Conservation (phyloP, 2,888 invertebrate genomes). For the Platycnemis pennipes region DNA sequence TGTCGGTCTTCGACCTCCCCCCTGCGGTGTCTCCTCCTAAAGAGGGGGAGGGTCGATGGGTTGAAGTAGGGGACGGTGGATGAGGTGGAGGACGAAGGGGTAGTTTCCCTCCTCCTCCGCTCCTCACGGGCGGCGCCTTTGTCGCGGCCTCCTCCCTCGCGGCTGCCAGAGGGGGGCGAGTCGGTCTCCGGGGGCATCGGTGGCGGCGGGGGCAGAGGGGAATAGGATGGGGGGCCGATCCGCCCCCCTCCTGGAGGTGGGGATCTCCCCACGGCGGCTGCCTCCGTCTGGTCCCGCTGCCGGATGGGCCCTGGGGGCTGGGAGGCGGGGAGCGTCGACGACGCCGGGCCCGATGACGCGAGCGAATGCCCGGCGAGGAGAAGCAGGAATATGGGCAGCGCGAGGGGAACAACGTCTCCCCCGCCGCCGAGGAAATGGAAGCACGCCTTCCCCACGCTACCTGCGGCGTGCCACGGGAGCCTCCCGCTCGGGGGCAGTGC, state of each 20-base stretch:
- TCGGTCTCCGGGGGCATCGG: constrained; percentile 58
- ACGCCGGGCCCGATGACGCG: constrained; percentile 48
- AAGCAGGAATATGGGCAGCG: constrained; percentile 43
- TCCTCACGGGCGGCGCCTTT: background rate
- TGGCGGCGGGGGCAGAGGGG: background rate
- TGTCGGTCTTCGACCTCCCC: constrained; percentile 16
- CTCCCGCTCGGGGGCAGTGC: background rate
- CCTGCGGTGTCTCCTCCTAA: constrained; percentile 39
- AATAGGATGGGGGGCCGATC: background rate
- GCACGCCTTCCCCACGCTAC: constrained; percentile 52
- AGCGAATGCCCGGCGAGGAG: constrained; percentile 54
- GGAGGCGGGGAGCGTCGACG: background rate
- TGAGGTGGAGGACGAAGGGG: constrained; percentile 29
- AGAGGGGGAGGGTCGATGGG: background rate
- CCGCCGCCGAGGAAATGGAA: background rate
- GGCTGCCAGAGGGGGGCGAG: constrained; percentile 1
- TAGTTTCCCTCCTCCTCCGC: constrained; percentile 37
- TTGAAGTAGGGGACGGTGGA: background rate
- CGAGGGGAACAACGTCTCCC: constrained; percentile 11
- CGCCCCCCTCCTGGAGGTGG: background rate
- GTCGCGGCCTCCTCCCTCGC: background rate
- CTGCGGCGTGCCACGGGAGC: constrained; percentile 44
- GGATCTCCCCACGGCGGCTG: background rate
- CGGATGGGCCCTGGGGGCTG: constrained; percentile 9
- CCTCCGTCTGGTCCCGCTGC: background rate